Percentiles rank a stretch among this genome's conserved stretches.
phyloP scores from a whole-genome alignment of 35 echinoderm and acorn worm genomes.

The Holothuria glaberrima region DNA sequence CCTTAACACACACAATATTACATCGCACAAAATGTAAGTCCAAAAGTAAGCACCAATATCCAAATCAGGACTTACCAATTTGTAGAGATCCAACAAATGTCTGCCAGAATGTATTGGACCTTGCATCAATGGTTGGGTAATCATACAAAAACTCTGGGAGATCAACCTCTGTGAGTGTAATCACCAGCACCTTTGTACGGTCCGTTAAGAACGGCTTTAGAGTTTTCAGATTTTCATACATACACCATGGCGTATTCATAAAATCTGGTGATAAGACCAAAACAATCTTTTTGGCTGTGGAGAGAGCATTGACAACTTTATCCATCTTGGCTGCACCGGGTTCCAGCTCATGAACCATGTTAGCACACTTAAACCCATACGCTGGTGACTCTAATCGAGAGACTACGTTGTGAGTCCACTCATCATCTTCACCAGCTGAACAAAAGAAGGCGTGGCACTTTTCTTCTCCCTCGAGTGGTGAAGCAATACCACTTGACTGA shows the following conservation, averaged over 20 bases:
- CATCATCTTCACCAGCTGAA: slow-evolving; percentile 74
- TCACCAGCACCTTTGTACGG: slow-evolving; percentile 76
- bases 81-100: slow-evolving; percentile 85
- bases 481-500: slow-evolving; percentile 68
- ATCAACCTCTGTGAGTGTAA: slow-evolving; percentile 76
- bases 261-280: slow-evolving; percentile 93
- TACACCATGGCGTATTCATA: slow-evolving; percentile 86
- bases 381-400: slow-evolving; percentile 82
- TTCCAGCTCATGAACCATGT: slow-evolving; percentile 81
- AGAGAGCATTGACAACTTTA: slow-evolving; percentile 83
- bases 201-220: slow-evolving; percentile 74
- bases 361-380: slow-evolving; percentile 83
- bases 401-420: slow-evolving; percentile 85
- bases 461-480: slow-evolving; percentile 83
- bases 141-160: slow-evolving; percentile 83
- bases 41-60: too few species aligned
- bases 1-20: too few species aligned
- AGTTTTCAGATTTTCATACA: slow-evolving; percentile 83
- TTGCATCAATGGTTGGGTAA: slow-evolving; percentile 76
- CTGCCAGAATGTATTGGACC: slow-evolving; percentile 96
- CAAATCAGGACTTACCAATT: slow-evolving; percentile 56
- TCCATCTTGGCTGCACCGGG: slow-evolving; percentile 78
- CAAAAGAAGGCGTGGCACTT: slow-evolving; percentile 97
- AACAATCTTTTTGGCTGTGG: slow-evolving; percentile 81
- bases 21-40: too few species aligned